These are phyloP conservation scores for Muscicapa adusta DNA, from an alignment of 2,113 vertebrate species.

Conservation along the genomic window DNA sequence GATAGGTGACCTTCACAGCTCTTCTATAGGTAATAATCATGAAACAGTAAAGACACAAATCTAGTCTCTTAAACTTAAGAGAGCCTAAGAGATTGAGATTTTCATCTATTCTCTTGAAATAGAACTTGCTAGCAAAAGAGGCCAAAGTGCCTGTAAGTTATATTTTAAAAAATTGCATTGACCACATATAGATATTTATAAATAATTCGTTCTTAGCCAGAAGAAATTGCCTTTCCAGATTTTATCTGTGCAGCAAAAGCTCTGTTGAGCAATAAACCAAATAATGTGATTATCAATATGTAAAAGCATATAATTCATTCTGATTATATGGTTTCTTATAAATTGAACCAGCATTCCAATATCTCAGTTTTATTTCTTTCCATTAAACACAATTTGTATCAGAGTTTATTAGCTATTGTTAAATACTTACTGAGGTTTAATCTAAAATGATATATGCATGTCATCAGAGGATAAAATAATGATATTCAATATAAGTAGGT, in stretches of 20 bases:
- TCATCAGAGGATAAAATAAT: slow-evolving; percentile 50
- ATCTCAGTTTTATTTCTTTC: neutral
- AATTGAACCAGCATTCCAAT: slow-evolving; percentile 44
- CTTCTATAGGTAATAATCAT: neutral
- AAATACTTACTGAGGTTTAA: slow-evolving; percentile 54
- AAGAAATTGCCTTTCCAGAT: neutral
- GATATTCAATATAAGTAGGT: neutral
- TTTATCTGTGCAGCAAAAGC: neutral
- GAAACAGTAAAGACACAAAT: neutral
- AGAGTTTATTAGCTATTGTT: slow-evolving; percentile 38
- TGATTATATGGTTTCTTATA: slow-evolving; percentile 41
- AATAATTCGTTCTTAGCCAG: neutral
- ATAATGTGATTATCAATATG: slow-evolving; percentile 17
- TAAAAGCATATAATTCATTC: slow-evolving; percentile 47
- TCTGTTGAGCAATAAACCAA: slow-evolving; percentile 5
- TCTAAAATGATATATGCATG: slow-evolving; percentile 39
- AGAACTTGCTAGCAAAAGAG: neutral
- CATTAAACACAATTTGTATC: slow-evolving; percentile 26
- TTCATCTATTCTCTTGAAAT: neutral
- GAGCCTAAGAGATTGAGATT: neutral
- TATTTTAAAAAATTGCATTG: neutral
- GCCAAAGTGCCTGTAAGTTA: neutral
- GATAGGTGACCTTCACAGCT: neutral
- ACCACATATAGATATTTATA: neutral
- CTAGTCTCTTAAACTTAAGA: neutral